Percentiles rank a stretch among this genome's conserved stretches.
These are phyloP conservation scores for Griposia aprilina DNA, from an alignment of 2,888 invertebrate species.

Conservation along the genomic window DNA sequence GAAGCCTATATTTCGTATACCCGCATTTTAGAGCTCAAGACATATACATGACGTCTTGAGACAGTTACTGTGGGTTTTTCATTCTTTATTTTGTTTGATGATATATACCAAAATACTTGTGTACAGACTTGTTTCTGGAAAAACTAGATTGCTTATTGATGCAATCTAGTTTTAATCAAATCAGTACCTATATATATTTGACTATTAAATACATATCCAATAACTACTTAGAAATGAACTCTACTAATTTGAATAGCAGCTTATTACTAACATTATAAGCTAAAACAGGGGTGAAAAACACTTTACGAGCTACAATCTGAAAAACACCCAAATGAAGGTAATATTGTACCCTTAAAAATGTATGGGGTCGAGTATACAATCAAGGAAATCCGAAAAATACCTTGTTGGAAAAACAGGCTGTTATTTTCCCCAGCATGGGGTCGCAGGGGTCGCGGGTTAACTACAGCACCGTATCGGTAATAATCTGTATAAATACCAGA, in stretches of 20 bases:
- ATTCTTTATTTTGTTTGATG: neutral
- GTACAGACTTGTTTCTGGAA: neutral
- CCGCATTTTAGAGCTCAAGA: neutral
- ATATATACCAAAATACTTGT: neutral
- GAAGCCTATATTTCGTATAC: neutral
- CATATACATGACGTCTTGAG: neutral
- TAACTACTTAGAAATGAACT: neutral
- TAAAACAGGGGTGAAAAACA: neutral
- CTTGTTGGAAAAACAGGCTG: constrained; percentile 34
- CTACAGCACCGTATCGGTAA: constrained; percentile 19
- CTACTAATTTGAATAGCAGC: neutral
- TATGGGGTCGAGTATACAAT: constrained; percentile 51
- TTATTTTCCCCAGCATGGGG: constrained; percentile 60
- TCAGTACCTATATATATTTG: neutral
- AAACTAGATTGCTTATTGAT: neutral
- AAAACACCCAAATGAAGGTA: constrained; percentile 7
- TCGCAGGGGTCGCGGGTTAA: constrained; percentile 56
- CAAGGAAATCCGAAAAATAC: constrained; percentile 43
- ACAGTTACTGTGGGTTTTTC: neutral
- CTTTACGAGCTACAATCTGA: constrained; percentile 14
- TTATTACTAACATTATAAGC: constrained; percentile 28
- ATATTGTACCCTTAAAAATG: constrained; percentile 57
- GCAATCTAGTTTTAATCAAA: too few relatives aligned
- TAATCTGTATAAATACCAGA: constrained; percentile 64
- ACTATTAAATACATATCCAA: neutral